Evolutionary conservation across 2,797 vertebrate species (phyloP).

Genomic region (Limosa lapponica): DNA sequence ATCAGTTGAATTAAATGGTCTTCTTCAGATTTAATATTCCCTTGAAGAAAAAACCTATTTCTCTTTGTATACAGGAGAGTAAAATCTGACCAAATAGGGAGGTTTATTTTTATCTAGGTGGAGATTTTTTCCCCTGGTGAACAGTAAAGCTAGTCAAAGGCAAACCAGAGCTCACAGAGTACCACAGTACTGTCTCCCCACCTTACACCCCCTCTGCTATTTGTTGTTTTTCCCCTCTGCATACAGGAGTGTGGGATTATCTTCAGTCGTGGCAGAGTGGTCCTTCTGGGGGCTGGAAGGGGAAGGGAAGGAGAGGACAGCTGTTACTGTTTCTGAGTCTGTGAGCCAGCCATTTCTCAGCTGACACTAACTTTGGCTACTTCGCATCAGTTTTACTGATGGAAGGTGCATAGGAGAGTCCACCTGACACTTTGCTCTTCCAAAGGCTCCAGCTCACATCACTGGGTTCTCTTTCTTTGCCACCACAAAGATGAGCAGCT

Average conservation of each 20-base stretch:
- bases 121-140: not conserved
- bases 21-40: not conserved
- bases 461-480: not conserved
- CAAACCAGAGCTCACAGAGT: not conserved
- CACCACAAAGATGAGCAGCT: not conserved
- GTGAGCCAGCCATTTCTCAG: not conserved
- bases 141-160: not conserved
- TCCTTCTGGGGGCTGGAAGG: not conserved
- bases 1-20: not conserved
- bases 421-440: not conserved
- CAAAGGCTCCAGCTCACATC: not conserved
- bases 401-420: not conserved
- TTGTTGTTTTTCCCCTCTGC: not conserved
- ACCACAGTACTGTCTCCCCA: rapidly evolving
- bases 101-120: not conserved
- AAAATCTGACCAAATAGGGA: not conserved
- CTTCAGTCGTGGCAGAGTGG: not conserved
- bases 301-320: not conserved
- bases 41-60: not conserved
- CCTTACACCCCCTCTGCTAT: not conserved
- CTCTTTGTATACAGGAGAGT: not conserved
- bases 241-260: not conserved
- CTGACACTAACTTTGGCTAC: not conserved
- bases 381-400: not conserved
- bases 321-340: not conserved